Percentiles rank a stretch among this genome's conserved stretches.
Evolutionary conservation across 2,797 vertebrate genomes (phyloP).

Genomic region (Channallabes apus): DNA sequence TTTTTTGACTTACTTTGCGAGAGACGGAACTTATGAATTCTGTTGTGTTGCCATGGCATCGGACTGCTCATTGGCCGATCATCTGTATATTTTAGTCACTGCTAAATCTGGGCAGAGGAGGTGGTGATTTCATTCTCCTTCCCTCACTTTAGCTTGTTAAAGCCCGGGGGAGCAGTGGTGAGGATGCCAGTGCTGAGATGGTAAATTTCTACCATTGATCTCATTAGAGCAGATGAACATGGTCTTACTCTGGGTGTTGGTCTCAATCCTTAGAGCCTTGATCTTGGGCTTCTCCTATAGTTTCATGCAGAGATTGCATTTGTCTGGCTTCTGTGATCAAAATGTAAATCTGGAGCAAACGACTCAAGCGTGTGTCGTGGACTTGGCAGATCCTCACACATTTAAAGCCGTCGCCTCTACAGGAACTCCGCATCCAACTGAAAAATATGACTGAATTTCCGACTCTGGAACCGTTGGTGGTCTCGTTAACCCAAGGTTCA

Average conservation of each 20-base stretch:
- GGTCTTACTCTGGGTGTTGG: not conserved
- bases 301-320: not conserved
- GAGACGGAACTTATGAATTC: constrained; percentile 24
- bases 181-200: not conserved
- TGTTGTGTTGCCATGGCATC: constrained; percentile 33
- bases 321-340: not conserved
- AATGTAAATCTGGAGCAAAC: not conserved
- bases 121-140: constrained; percentile 20
- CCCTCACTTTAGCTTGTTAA: constrained; percentile 11
- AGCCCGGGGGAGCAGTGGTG: not conserved
- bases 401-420: not conserved
- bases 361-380: not conserved
- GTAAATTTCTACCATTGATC: not conserved
- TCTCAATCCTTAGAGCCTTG: not conserved
- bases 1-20: constrained; percentile 5
- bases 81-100: constrained; percentile 35
- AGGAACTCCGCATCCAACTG: not conserved
- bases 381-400: not conserved
- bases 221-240: not conserved
- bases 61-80: constrained; percentile 20
- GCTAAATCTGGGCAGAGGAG: constrained; percentile 29
- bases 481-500: not conserved
- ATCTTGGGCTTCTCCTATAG: not conserved
- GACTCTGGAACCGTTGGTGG: not conserved
- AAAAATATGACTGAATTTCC: not conserved